Conservation (phyloP, 1,140 invertebrate genomes). For the Armadillidium nasatum region DNA sequence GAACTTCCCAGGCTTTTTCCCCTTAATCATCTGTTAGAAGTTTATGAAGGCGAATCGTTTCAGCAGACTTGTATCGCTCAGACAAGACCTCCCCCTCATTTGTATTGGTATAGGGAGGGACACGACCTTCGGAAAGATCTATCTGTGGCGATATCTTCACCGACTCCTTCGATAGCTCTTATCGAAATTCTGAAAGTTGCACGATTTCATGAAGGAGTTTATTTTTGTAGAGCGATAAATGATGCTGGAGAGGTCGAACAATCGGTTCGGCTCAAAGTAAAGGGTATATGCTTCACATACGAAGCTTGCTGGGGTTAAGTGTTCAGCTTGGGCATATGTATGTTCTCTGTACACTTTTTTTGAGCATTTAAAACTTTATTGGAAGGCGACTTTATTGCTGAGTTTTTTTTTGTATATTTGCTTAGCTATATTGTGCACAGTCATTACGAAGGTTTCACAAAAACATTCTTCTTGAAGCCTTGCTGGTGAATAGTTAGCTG, state of each 20-base stretch:
- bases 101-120: slow-evolving; percentile 38
- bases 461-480: no score
- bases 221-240: slow-evolving; percentile 44
- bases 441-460: no score
- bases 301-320: background rate
- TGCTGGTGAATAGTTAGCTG: no score
- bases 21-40: slow-evolving; percentile 33
- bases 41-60: slow-evolving; percentile 40
- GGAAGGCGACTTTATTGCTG: no score
- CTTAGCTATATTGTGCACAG: no score
- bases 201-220: slow-evolving; percentile 33
- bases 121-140: slow-evolving; percentile 28
- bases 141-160: slow-evolving; percentile 35
- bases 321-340: background rate
- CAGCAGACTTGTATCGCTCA: slow-evolving; percentile 43
- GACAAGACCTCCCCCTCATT: slow-evolving; percentile 34
- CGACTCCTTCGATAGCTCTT: slow-evolving; percentile 39
- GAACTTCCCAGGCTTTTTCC: slow-evolving; percentile 41
- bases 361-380: no score
- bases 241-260: slow-evolving; percentile 39
- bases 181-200: slow-evolving; percentile 33
- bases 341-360: slow-evolving; percentile 19
- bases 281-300: slow-evolving; percentile 30
- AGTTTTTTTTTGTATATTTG: no score
- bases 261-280: slow-evolving; percentile 33